phyloP scores from a whole-genome alignment of 2,113 vertebrate genomes.

The Microcebus ravelobensis region DNA sequence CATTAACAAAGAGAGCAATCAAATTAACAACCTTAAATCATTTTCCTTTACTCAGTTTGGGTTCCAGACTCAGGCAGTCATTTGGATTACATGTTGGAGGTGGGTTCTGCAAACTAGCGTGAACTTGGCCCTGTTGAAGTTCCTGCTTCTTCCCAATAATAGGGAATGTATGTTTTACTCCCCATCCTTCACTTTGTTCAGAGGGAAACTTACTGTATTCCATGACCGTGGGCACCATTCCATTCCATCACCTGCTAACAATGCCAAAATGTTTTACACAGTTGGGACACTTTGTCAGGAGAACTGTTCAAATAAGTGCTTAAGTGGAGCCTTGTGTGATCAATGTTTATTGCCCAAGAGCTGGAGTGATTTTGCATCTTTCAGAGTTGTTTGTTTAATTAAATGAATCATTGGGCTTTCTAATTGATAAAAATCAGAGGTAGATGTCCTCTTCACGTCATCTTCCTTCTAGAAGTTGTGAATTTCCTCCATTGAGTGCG shows the following conservation, averaged over 20 bases:
- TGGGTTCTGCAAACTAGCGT: neutral
- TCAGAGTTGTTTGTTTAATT: constrained; percentile 13
- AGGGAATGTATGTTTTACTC: neutral
- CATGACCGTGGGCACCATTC: rapidly evolving
- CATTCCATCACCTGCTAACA: neutral
- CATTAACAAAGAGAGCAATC: neutral
- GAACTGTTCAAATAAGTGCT: neutral
- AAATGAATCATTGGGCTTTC: constrained; percentile 19
- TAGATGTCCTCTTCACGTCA: neutral
- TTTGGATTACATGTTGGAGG: neutral
- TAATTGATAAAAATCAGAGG: constrained; percentile 7
- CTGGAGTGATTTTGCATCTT: neutral
- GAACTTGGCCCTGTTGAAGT: neutral
- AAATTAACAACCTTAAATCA: too few relatives aligned
- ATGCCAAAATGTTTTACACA: neutral
- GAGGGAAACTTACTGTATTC: neutral
- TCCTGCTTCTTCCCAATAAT: neutral
- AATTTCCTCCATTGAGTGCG: neutral
- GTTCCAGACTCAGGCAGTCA: neutral
- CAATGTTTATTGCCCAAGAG: neutral
- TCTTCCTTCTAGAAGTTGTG: neutral
- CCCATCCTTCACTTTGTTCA: neutral
- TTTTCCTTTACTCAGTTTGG: neutral
- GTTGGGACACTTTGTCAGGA: neutral
- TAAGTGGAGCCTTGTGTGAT: neutral